Base-by-base conservation (phyloP, 2,888 invertebrate species). In the Drosophila borborema region DNA sequence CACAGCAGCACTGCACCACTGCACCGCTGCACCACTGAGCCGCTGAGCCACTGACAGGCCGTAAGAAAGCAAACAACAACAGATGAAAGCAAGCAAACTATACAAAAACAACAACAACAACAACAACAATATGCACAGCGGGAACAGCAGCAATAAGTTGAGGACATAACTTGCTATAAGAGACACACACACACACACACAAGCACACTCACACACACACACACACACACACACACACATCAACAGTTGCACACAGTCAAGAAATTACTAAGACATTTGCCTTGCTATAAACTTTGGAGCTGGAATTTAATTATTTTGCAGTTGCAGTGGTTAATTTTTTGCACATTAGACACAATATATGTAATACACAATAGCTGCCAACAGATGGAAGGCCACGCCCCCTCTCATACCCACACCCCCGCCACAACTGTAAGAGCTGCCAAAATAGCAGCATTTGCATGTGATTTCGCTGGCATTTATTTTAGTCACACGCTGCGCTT, bases 31-130 rank as follows among this genome's bases (percentile, higher is more conserved):
- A 55, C 81, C 83, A 68, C 83, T 77, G 82, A 75, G 87, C 85
- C 83, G 65, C 87, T 76, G 88, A 80, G 88, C 83, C 86, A 83
- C 86, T 88, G 88, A 88, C 89, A 89, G 84, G 85, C 78, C 81
- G 71, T 89, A 81, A 85, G 85, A 88, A 89, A 78, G 82, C 77
- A 81, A 82, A 76, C 72, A 78, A 68, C 72, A 74, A 48, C 65
- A 78, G 69, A 62, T 74, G 77, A 74, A 62, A 58, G 41, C 61
- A 70, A 49, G 60, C 23, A 16, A 18, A n/a, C 10, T 31, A 31
- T 34, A 51, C 7, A 51, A 34, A 10, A 34, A 12, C n/a, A 31
- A n/a, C 48, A 48, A 55, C 1, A 20, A 20, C 20, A 20, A 20
- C 20, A 40, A 46, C 63, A 48, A 41, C 41, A 56, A 45, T 72